Evolutionary conservation across 2,797 vertebrate species (phyloP).

Genomic region (Phoebastria nigripes): DNA sequence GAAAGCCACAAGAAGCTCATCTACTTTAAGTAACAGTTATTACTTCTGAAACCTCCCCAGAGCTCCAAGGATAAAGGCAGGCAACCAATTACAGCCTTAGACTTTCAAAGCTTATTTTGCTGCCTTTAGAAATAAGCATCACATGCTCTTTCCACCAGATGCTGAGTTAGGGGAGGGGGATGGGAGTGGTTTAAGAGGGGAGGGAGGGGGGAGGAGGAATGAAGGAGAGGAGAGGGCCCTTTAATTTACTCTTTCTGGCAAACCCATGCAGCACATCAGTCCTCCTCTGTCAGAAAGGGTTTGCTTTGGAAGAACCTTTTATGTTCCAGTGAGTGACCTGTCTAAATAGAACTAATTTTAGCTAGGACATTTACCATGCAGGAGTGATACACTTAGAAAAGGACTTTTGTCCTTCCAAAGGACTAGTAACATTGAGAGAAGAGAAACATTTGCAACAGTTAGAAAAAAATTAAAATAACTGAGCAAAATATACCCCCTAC

Average conservation of each 20-base stretch:
- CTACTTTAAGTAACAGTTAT: constrained; percentile 78
- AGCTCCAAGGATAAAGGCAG: constrained; percentile 69
- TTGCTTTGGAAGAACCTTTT: neutral
- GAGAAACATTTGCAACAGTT: neutral
- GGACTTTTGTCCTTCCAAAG: neutral
- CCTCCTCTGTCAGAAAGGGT: neutral
- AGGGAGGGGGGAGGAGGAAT: neutral
- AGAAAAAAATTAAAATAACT: neutral
- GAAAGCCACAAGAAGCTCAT: constrained; percentile 72
- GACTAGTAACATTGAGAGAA: neutral
- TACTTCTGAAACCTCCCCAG: constrained; percentile 72
- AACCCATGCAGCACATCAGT: neutral
- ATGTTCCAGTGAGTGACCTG: neutral
- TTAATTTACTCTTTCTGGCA: neutral
- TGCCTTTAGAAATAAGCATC: constrained; percentile 66
- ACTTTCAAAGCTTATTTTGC: constrained; percentile 69
- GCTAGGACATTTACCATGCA: neutral
- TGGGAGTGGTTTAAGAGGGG: neutral
- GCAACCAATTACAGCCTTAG: constrained; percentile 79
- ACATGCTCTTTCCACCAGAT: constrained; percentile 53
- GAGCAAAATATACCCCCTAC: neutral
- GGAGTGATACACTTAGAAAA: neutral
- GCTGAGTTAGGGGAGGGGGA: neutral
- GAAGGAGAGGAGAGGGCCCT: neutral
- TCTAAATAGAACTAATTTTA: neutral